Evolutionary conservation across 1,140 invertebrate genomes (phyloP).

Genomic region (Scaptodrosophila lebanonensis): DNA sequence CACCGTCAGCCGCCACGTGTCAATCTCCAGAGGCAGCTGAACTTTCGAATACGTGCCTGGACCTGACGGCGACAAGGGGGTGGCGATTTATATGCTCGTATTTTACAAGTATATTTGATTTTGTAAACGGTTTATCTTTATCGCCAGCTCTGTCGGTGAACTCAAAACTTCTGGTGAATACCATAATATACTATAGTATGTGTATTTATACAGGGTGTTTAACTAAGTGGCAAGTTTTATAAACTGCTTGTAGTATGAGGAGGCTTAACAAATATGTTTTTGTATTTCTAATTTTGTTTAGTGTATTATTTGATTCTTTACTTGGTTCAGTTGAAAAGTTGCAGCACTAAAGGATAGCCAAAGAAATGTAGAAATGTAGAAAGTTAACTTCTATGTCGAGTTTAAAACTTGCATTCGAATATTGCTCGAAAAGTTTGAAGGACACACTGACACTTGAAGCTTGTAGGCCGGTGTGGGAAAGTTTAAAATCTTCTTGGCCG

Average conservation of each 20-base stretch:
- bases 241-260: conserved; percentile 49
- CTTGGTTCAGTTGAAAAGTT: conserved; percentile 17
- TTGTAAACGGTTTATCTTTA: too few species aligned
- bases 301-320: conserved; percentile 12
- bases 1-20: not conserved
- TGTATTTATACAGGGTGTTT: conserved; percentile 56
- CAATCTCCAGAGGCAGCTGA: not conserved
- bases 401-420: too few species aligned
- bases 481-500: too few species aligned
- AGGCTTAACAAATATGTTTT: conserved; percentile 29
- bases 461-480: too few species aligned
- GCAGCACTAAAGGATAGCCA: not conserved
- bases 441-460: too few species aligned
- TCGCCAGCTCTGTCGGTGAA: too few species aligned
- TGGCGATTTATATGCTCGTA: too few species aligned
- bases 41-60: conserved; percentile 31
- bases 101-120: too few species aligned
- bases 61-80: too few species aligned
- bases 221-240: conserved; percentile 51
- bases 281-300: conserved; percentile 13
- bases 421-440: too few species aligned
- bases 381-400: too few species aligned
- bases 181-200: too few species aligned
- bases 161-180: conserved; percentile 60
- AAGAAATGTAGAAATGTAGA: not conserved